Conservation (phyloP, 2,888 invertebrate genomes). For the Tipula lateralis region DNA sequence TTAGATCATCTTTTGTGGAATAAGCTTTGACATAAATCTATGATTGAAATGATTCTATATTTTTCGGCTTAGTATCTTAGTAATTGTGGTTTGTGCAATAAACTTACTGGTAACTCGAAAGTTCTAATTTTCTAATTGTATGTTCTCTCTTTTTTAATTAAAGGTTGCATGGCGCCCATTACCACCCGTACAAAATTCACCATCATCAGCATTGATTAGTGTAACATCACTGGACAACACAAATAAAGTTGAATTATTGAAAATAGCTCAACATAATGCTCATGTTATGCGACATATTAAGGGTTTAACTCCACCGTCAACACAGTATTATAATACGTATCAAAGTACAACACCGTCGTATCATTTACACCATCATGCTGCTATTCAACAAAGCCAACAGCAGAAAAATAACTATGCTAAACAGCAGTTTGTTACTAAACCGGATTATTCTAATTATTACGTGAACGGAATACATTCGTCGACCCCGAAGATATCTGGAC, state of each 20-base stretch:
- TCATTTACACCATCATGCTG: constrained; percentile 29
- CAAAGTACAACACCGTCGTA: neutral
- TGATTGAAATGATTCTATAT: too few relatives aligned
- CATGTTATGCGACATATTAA: constrained; percentile 34
- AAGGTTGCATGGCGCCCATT: constrained; percentile 33
- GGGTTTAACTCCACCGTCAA: constrained; percentile 33
- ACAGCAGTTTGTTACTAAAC: constrained; percentile 33
- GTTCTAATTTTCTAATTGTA: neutral
- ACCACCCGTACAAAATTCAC: constrained; percentile 30
- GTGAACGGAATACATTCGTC: constrained; percentile 33
- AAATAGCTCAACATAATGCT: constrained; percentile 36
- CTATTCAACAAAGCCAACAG: constrained; percentile 26
- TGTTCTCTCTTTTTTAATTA: neutral
- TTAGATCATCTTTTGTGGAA: too few relatives aligned
- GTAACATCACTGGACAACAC: constrained; percentile 33
- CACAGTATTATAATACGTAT: constrained; percentile 34
- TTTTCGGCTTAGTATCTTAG: too few relatives aligned
- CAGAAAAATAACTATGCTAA: constrained; percentile 30
- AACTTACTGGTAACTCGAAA: neutral
- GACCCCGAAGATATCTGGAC: constrained; percentile 31
- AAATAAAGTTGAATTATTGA: constrained; percentile 33
- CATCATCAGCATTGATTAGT: constrained; percentile 33
- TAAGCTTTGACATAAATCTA: too few relatives aligned
- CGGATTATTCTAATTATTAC: constrained; percentile 31
- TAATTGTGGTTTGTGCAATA: neutral